Evolutionary conservation across 2,888 invertebrate species (phyloP), one percentile per base, ranked within the genome.

Genomic region (Xylocampa areola): DNA sequence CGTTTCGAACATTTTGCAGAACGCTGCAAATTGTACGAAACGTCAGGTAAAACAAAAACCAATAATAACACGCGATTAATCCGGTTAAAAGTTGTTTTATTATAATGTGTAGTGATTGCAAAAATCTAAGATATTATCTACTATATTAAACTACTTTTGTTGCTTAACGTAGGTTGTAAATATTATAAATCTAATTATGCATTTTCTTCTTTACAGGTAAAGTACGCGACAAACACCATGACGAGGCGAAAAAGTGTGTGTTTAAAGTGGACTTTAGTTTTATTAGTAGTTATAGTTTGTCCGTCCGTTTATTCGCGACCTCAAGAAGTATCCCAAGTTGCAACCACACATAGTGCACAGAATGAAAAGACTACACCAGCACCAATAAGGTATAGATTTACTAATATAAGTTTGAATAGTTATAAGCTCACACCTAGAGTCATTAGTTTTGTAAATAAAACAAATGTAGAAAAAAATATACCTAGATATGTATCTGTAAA

Each of bases 201-300:
- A 64, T 83, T 81, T 70, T 55, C 71, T 84, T 89, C 29, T 81
- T 93, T 88, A 11, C 94, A 94, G 94, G 91, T 92, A 92, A 74
- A 74, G 61, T 63, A 74, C 77, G 80, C 68, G 78, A 65, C 60
- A 72, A 67, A 37, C 74, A 88, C 49, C 36, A 94, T 94, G 94
- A 82, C 91, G 86, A 85, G 90, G 73, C 83, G 88, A 80, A 92
- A 91, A 88, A 87, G 87, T 89, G 88, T 82, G 81, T 85, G 85
- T 86, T 77, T 76, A 79, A 88, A 86, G 73, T 91, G 92, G 92
- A 93, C 92, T 83, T 81, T 94, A 89, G 85, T 91, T 80, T 85
- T 93, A 86, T 78, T 91, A 75, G 71, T 91, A 85, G 82, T 88
- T 79, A 52, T 87, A 75, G 77, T 87, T 77, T 86, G 84, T 85